Base-by-base conservation (phyloP, 1,140 invertebrate genomes). In the Caenorhabditis latens region DNA sequence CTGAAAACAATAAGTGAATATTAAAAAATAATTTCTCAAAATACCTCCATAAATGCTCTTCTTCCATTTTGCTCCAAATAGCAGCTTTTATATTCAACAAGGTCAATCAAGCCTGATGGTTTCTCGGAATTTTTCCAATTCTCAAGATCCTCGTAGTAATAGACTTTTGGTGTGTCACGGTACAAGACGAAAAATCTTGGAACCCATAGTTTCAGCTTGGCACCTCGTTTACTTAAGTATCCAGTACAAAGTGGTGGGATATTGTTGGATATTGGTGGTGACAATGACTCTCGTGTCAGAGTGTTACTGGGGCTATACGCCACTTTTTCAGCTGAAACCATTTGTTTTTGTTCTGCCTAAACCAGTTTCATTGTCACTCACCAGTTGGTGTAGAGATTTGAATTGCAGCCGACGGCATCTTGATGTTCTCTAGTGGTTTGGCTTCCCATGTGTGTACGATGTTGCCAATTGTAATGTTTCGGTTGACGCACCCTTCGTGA, bases 161-260 rank as follows among this genome's bases (percentile, higher is more conserved):
- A 79, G 21, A 79, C 71, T 79, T 79, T 79, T 6, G 71, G 71
- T 8, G 71, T 50, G 13, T 79, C 71, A 4, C 13, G 43, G n/a
- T 79, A 79, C 71, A 79, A 24, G 3, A 79, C 71, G 32, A 79
- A 79, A 24, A 79, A 79, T 79, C 71, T 16, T 21, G 71, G 71
- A 3, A 79, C 71, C 71, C 71, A 79, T 53, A 79, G 46, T 24
- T 79, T 79, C 7, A 79, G 71, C 14, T 79, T 79, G 13, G 71
- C 71, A n/a, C 71, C 71, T 79, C 71, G 71, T 24, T 79, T 79
- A n/a, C 46, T 53, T n/a, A 79, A 19, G n/a, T 79, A 79, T 79
- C 71, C 71, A 2, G 46, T 50, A 50, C 71, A 79, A 50, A 79
- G 71, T 13, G 71, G 71, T 19, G 71, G 71, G 24, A 50, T n/a